Evolutionary conservation across 1,140 invertebrate genomes (phyloP), one percentile per base, ranked within the genome.

Genomic region (Leucophenga varia): DNA sequence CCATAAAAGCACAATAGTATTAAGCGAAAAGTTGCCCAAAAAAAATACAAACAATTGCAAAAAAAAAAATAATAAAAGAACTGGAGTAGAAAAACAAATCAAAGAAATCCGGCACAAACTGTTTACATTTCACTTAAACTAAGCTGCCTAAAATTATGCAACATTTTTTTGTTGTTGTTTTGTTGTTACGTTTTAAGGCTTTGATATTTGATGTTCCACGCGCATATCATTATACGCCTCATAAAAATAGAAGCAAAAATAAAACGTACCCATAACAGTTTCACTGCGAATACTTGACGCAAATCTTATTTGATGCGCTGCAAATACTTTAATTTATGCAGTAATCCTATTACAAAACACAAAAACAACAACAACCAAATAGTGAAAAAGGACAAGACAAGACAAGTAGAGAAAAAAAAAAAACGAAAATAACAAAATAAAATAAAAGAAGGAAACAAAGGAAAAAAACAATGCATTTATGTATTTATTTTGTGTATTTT

Each of bases 261-360:
- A n/a, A n/a, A n/a, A n/a, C n/a, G n/a, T n/a, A n/a, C n/a, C n/a
- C n/a, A n/a, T n/a, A n/a, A n/a, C 8, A 35, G 14, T 37, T 28
- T 28, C 19, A 25, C 31, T n/a, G 6, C 6, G n/a, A 6, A 34
- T 14, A 34, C 31, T 12, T 37, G 13, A 12, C 22, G 55, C 61
- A 61, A 65, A 65, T 67, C 61, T 65, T 61, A 61, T 65, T 65
- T 61, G 55, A 65, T 61, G 58, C 56, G 52, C 53, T 59, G 59
- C 54, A 67, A 65, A 65, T 63, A 59, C 63, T 63, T 65, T 67
- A 65, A 65, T 63, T 67, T 59, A 65, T 61, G 63, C 63, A 61
- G 59, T 65, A 65, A 65, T 65, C 63, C 63, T 67, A 65, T 65
- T 65, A 61, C 63, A 67, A 67, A 57, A 59, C n/a, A 60, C 56